A percentile compares a stretch with the other conserved stretches of the same genome.
phyloP scores from a whole-genome alignment of 2,113 vertebrate species.

The Epinephelus lanceolatus region DNA sequence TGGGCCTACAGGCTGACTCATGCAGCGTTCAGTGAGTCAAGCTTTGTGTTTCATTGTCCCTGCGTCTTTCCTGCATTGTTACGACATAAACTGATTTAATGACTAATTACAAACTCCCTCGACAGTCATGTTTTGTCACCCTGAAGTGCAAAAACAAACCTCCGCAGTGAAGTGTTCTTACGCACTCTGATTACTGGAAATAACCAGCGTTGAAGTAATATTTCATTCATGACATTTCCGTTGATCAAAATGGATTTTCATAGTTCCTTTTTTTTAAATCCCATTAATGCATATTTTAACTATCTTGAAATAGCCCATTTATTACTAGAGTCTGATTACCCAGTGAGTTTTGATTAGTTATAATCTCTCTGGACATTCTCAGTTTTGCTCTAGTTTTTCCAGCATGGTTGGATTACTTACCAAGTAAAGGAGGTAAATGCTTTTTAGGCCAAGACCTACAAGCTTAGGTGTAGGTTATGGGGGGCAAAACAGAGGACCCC shows the following conservation, averaged over 20 bases:
- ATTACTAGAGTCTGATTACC: too few species aligned
- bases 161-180: not conserved
- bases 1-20: constrained; percentile 40
- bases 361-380: not conserved
- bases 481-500: too few species aligned
- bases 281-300: not conserved
- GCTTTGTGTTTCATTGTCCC: constrained; percentile 12
- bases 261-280: not conserved
- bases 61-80: not conserved
- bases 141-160: not conserved
- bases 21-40: constrained; percentile 2
- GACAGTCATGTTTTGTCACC: not conserved
- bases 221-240: not conserved
- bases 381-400: not conserved
- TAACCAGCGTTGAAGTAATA: not conserved
- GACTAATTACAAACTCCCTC: not conserved
- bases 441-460: not conserved
- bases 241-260: not conserved
- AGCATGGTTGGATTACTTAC: not conserved
- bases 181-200: not conserved
- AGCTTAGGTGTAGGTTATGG: too few species aligned
- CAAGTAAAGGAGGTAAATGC: not conserved
- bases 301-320: not conserved
- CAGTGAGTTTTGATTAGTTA: too few species aligned
- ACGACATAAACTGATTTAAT: not conserved